Evolutionary conservation across 2,888 invertebrate species (phyloP), one percentile per base, ranked within the genome.

Genomic region (Macaria notata): DNA sequence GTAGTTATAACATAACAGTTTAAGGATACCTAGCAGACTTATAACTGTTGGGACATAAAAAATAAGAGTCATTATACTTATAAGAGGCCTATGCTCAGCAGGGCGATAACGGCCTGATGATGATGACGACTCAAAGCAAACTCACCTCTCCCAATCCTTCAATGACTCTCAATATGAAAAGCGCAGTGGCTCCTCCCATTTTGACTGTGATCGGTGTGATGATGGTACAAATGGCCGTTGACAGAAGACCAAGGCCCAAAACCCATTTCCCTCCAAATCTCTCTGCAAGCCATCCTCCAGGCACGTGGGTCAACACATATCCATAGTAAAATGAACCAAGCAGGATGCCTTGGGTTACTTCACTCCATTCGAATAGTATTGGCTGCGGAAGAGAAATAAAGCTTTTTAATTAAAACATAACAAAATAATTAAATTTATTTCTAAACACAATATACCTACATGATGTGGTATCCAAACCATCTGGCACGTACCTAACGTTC

Each of bases 281-380:
- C 72, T 96, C 96, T 0, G 97, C 95, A 51, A 97, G 72, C 76
- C 95, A 93, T 36, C 97, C 97, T 31, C 97, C 97, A 0, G 97
- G 97, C 8, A 97, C 81, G 71, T 97, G 97, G 0, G 96, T 96
- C 0, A 96, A 56, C 1, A 97, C 93, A 78, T 97, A 97, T 0
- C 97, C 97, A 88, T 96, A 96, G 84, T 96, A 97, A 80, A 97
- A 97, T 0, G 96, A 94, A 9, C 96, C 94, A 0, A 97, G 87
- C 8, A 97, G 93, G n/a, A 95, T 73, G 0, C 97, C 97, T 86
- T 96, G 95, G 0, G 94, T 92, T 29, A 92, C 84, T 79, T 94
- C 94, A 49, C 93, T 93, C 96, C 96, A 96, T 48, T 94, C 93
- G 70, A 94, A 95, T 9, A 81, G 56, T 3, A 73, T 61, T 2